phyloP scores from a whole-genome alignment of 2,888 invertebrate genomes.

The Hedychridium roseum region DNA sequence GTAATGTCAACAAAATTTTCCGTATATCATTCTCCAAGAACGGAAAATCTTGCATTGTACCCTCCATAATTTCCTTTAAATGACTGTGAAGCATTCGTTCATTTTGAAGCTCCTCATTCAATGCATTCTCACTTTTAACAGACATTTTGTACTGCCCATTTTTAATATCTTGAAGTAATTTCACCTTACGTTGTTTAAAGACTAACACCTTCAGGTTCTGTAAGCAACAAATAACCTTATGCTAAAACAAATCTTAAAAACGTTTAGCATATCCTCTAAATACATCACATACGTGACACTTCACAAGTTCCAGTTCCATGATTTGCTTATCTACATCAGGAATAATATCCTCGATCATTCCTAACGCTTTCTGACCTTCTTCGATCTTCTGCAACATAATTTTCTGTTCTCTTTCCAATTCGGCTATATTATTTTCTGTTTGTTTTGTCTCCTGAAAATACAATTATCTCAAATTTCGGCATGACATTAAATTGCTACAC shows the following conservation, averaged over 20 bases:
- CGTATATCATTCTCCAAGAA: constrained; percentile 48
- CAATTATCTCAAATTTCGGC: background rate
- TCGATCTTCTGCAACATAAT: constrained; percentile 47
- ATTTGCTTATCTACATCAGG: constrained; percentile 58
- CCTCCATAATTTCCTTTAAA: constrained; percentile 68
- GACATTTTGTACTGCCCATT: constrained; percentile 60
- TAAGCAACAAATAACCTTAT: constrained; percentile 16
- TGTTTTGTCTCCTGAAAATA: constrained; percentile 52
- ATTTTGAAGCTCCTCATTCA: constrained; percentile 69
- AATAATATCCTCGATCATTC: constrained; percentile 46
- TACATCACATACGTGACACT: constrained; percentile 57
- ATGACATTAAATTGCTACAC: background rate
- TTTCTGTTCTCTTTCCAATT: constrained; percentile 44
- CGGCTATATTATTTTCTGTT: constrained; percentile 50
- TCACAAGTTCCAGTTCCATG: constrained; percentile 59
- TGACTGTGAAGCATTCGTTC: constrained; percentile 70
- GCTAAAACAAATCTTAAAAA: constrained; percentile 4
- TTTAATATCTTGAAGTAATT: constrained; percentile 66
- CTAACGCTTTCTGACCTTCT: constrained; percentile 49
- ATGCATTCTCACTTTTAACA: constrained; percentile 62
- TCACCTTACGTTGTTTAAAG: constrained; percentile 75
- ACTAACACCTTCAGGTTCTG: constrained; percentile 71
- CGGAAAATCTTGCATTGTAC: constrained; percentile 72
- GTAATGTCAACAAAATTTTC: constrained; percentile 52
- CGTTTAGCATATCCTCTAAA: constrained; percentile 1